Base-by-base conservation (phyloP, 2,113 vertebrate species). In the Hystrix cristata region DNA sequence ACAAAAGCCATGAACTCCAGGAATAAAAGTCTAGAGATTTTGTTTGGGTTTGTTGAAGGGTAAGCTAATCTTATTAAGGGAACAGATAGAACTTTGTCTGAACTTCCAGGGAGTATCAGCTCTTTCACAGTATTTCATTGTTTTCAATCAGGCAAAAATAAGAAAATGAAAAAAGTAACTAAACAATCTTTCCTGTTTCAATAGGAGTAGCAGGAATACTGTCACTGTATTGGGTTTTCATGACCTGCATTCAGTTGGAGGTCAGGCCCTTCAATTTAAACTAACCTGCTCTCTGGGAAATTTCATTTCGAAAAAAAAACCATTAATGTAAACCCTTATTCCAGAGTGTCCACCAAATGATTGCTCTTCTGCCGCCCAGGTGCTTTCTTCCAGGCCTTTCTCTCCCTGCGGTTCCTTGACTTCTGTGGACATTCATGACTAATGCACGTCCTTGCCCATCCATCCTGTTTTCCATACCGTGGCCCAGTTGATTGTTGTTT, bases 81-180 rank as follows among this genome's bases (percentile, higher is more conserved):
- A 67, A 43, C 48, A 80, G 53, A 6, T 76, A 27, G 16, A 69
- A 64, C 19, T 60, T 34, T 87, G 60, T 82, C 60, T 87, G 38
- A 91, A 94, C 25, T 21, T 29, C 57, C 55, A 62, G 7, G 82
- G 21, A 65, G 14, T 59, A 21, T 85, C 71, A 57, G 38, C 12
- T 64, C 14, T 94, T 74, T 94, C 76, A 69, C 4, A 59, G 15
- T 92, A 57, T 7, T 65, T 81, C 72, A 60, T 62, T 95, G 69
- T 96, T 95, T 86, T 53, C 57, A 74, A 0, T 80, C 46, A 31
- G 51, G 14, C 27, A 84, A 87, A 82, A 64, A 25, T 80, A 87
- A 95, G 83, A 89, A 93, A 92, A 93, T 72, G 16, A 91, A 92
- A 80, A 43, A 55, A n/a, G 27, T 60, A 38, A 78, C 5, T 76